These are phyloP conservation scores for Zonitis immaculata DNA, from an alignment of 2,888 invertebrate species.

Conservation along the genomic window DNA sequence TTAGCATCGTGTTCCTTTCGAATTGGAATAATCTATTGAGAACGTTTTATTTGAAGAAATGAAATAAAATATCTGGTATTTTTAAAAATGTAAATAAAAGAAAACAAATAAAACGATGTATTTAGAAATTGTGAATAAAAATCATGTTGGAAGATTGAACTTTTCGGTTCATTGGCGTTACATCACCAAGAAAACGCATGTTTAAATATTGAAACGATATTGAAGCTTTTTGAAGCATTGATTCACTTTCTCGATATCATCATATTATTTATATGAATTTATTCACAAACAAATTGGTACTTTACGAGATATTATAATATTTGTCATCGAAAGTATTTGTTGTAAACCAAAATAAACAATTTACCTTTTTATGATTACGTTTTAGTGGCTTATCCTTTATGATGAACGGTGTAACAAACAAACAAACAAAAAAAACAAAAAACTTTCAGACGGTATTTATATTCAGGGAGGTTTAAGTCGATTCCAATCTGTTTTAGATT, in stretches of 20 bases:
- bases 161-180: not conserved
- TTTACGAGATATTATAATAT: too few species aligned
- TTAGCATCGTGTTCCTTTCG: too few species aligned
- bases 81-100: too few species aligned
- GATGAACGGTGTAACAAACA: not conserved
- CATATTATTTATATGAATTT: too few species aligned
- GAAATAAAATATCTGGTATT: too few species aligned
- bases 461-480: not conserved
- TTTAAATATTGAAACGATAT: not conserved
- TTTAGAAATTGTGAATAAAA: not conserved
- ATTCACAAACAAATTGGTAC: too few species aligned
- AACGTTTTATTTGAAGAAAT: too few species aligned
- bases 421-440: too few species aligned
- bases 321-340: too few species aligned
- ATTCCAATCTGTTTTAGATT: conserved; percentile 9
- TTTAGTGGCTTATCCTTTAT: conserved; percentile 4
- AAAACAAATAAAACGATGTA: not conserved
- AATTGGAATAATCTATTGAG: too few species aligned
- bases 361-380: conserved; percentile 9
- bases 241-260: too few species aligned
- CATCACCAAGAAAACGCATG: not conserved
- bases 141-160: not conserved
- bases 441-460: conserved; percentile 1
- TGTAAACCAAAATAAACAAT: conserved; percentile 10
- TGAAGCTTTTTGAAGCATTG: not conserved